A percentile compares a stretch with the other conserved stretches of the same genome.
Conservation (phyloP, 2,888 invertebrate species). For the Choreutis nemorana region DNA sequence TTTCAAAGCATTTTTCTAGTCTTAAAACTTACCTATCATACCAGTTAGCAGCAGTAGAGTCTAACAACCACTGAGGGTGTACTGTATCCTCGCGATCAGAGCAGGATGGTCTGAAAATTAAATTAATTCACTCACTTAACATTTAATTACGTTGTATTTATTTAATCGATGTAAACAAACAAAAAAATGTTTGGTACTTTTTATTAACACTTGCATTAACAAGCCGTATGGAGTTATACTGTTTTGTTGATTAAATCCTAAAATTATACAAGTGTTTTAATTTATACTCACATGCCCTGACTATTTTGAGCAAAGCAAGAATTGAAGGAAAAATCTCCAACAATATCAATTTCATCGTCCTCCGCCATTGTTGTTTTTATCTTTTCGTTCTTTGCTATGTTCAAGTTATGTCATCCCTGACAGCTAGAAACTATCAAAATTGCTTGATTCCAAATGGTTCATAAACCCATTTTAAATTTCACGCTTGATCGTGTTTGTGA, state of each 20-base stretch:
- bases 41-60: slow-evolving; percentile 70
- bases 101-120: slow-evolving; percentile 40
- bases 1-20: neutral
- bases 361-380: slow-evolving; percentile 65
- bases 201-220: neutral
- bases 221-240: neutral
- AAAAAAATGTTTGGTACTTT: neutral
- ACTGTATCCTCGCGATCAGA: slow-evolving; percentile 70
- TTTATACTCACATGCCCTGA: slow-evolving; percentile 64
- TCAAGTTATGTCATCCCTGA: neutral
- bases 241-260: too few species aligned
- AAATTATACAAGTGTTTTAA: slow-evolving; percentile 3
- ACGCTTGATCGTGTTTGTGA: too few species aligned
- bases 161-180: too few species aligned
- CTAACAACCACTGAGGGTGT: slow-evolving; percentile 70
- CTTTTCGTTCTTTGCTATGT: too few species aligned
- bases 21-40: slow-evolving; percentile 47
- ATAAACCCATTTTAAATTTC: too few species aligned
- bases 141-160: too few species aligned
- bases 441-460: too few species aligned
- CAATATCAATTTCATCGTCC: slow-evolving; percentile 77
- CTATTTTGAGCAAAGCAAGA: slow-evolving; percentile 68
- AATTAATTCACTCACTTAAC: slow-evolving; percentile 12
- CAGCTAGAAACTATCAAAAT: too few species aligned
- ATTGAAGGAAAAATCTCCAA: slow-evolving; percentile 76